phyloP scores from a whole-genome alignment of 2,113 vertebrate genomes.

The Bostrychus sinensis region DNA sequence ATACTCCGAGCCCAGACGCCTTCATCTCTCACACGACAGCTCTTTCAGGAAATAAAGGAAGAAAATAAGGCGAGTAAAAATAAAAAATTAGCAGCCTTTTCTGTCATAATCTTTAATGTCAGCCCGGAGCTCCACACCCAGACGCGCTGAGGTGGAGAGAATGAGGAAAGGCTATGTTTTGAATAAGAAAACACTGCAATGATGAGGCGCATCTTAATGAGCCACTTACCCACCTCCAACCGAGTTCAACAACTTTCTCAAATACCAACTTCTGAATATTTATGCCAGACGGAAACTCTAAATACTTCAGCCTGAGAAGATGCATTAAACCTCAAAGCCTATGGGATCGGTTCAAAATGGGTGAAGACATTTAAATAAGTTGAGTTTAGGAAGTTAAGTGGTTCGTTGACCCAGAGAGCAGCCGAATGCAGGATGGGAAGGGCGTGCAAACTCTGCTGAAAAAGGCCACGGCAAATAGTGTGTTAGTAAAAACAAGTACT shows the following conservation, averaged over 20 bases:
- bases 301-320: slow-evolving; percentile 12
- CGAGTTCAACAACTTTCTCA: slow-evolving; percentile 25
- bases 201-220: slow-evolving; percentile 53
- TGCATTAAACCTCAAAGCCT: background rate
- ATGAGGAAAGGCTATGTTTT: slow-evolving; percentile 18
- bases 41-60: slow-evolving; percentile 22
- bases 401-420: background rate
- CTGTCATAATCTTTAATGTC: slow-evolving; percentile 48
- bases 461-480: no score
- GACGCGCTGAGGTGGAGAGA: slow-evolving; percentile 27
- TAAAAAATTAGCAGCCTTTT: slow-evolving; percentile 26
- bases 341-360: slow-evolving; percentile 10
- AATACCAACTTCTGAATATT: slow-evolving; percentile 62
- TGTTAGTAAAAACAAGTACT: no score
- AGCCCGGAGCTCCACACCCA: slow-evolving; percentile 23
- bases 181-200: slow-evolving; percentile 23
- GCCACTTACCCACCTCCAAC: slow-evolving; percentile 26
- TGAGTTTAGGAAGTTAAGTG: slow-evolving; percentile 7
- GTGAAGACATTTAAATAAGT: background rate
- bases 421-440: background rate
- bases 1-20: slow-evolving; percentile 5
- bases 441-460: background rate
- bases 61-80: slow-evolving; percentile 28
- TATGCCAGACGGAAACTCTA: slow-evolving; percentile 8
- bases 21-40: slow-evolving; percentile 25